phyloP scores from a whole-genome alignment of 2,888 invertebrate species.

The Meghimatium bilineatum region DNA sequence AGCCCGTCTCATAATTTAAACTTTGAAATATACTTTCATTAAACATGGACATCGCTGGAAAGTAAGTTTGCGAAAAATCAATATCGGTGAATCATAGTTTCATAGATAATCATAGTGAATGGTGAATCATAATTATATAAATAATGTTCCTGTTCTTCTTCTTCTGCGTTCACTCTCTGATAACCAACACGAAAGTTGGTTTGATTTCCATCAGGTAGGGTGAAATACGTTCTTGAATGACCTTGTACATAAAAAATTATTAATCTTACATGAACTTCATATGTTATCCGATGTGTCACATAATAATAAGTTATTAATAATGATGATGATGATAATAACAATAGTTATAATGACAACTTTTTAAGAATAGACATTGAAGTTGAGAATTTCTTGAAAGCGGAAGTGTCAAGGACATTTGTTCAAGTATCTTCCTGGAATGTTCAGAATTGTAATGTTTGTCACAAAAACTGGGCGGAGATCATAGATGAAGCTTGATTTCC shows the following conservation, averaged over 20 bases:
- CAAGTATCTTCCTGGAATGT: background rate
- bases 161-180: too few relatives aligned
- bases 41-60: too few relatives aligned
- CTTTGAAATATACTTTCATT: too few relatives aligned
- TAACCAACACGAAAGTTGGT: too few relatives aligned
- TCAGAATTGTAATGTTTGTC: background rate
- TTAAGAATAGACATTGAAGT: background rate
- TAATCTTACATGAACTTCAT: background rate
- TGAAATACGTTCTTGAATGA: too few relatives aligned
- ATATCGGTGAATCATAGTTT: too few relatives aligned
- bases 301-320: background rate
- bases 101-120: too few relatives aligned
- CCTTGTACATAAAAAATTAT: background rate
- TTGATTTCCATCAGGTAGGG: too few relatives aligned
- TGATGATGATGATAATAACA: background rate
- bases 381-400: background rate
- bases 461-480: conserved; percentile 33
- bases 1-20: too few relatives aligned
- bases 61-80: too few relatives aligned
- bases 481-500: background rate
- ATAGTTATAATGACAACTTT: background rate
- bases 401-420: background rate
- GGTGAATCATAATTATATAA: too few relatives aligned
- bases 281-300: background rate
- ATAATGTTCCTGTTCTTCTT: too few relatives aligned